Conservation (phyloP, 2,113 vertebrate species). For the Morone chrysops region DNA sequence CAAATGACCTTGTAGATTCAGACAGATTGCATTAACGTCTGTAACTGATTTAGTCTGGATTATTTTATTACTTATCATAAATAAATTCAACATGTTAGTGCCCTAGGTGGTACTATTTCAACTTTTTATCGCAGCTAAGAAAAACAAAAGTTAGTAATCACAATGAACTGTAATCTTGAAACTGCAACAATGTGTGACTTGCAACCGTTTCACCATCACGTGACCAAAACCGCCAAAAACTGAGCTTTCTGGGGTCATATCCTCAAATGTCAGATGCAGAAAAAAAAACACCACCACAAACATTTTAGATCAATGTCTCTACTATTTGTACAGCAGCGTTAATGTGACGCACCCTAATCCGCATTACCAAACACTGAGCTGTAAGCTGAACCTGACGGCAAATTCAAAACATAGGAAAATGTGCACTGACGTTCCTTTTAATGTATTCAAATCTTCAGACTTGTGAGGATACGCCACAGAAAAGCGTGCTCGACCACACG, state of each 20-base stretch:
- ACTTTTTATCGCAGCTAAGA: too few relatives aligned
- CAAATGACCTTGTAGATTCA: not conserved
- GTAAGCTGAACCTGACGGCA: not conserved
- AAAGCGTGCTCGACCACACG: not conserved
- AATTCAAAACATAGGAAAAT: slow-evolving; percentile 24
- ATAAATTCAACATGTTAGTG: too few relatives aligned
- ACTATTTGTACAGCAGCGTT: not conserved
- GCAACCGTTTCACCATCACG: not conserved
- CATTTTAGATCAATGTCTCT: not conserved
- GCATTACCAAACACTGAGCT: slow-evolving; percentile 17
- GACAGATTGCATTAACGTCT: not conserved
- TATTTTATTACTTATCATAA: too few relatives aligned
- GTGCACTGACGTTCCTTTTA: not conserved
- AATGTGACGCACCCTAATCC: not conserved
- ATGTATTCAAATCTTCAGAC: slow-evolving; percentile 37
- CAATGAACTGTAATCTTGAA: too few relatives aligned
- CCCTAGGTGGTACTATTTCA: too few relatives aligned
- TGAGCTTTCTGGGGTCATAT: not conserved
- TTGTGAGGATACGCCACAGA: not conserved
- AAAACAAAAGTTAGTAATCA: too few relatives aligned
- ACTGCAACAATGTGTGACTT: too few relatives aligned
- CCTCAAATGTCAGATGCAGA: not conserved
- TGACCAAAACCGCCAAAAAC: not conserved
- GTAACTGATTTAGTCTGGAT: not conserved
- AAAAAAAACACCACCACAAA: not conserved